Evolutionary conservation across 2,797 vertebrate species (phyloP), one percentile per base, ranked within the genome.

Genomic region (Crocidura indochinensis): DNA sequence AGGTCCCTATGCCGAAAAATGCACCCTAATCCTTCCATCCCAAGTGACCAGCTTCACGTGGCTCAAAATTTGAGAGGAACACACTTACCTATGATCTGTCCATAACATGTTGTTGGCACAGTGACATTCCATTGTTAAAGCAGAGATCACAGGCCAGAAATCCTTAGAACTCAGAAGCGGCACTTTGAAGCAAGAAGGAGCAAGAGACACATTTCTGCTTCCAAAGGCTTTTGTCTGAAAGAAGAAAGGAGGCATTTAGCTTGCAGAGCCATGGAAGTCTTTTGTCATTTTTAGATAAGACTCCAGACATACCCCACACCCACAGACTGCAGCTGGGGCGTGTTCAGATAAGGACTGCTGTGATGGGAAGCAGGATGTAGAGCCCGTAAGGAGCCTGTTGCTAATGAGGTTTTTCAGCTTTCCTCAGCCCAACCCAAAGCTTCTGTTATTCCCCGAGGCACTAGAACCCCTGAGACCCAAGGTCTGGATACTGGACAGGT

Each of bases 251-350:
- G 12, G 44, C 31, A 27, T 74, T 94, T 76, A 49, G 62, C 64
- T 22, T n/a, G 47, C 5, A 1, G 68, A 71, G 71, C 31, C 49
- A 29, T 2, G 12, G 44, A 46, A 10, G 47, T 17, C n/a, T 7
- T 60, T 91, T 94, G 82, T 81, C 81, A 56, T 60, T 38, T 38
- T 85, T n/a, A 84, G 72, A 94, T 92, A 94, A 94, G 81, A 22
- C 3, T 24, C 51, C 49, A 76, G 75, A 38, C 72, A 77, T 74
- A 65, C 19, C 71, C 85, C 72, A 79, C 10, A 10, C 84, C 84
- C 47, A 10, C 1, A 10, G 31, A 10, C 1, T 3, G 49, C 22
- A 65, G 10, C 2, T 19, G 60, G 22, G 3, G 2, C 64, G 10
- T 78, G 17, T 47, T 83, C 74, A 75, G 77, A 71, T 87, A 84